Percentiles rank a stretch among this genome's conserved stretches.
phyloP scores from a whole-genome alignment of 2,113 vertebrate genomes.

The Tachysurus vachellii region DNA sequence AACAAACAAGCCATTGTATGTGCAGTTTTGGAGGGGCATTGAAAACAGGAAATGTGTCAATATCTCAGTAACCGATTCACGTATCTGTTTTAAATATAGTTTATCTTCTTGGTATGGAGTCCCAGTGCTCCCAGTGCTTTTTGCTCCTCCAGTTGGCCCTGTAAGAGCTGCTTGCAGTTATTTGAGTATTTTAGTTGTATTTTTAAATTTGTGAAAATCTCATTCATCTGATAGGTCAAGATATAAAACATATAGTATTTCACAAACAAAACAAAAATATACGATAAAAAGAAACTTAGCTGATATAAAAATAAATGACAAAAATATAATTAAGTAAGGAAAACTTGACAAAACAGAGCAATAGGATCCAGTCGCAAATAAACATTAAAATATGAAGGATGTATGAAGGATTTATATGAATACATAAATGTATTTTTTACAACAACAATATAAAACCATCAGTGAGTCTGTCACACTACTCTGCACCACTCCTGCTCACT shows the following conservation, averaged over 20 bases:
- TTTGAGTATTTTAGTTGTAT: neutral
- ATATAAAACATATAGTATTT: neutral
- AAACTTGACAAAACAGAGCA: neutral
- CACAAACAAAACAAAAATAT: neutral
- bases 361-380: neutral
- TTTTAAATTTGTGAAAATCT: neutral
- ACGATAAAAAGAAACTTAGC: neutral
- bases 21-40: neutral
- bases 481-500: too few species aligned
- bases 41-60: neutral
- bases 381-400: neutral
- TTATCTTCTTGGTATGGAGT: neutral
- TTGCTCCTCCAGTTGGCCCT: neutral
- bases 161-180: neutral
- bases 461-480: neutral
- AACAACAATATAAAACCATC: neutral
- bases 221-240: neutral
- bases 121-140: neutral
- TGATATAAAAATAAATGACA: neutral
- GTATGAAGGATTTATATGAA: neutral
- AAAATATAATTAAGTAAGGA: neutral
- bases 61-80: neutral
- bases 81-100: neutral
- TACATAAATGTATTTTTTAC: neutral
- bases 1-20: neutral